A percentile compares a stretch with the other conserved stretches of the same genome.
phyloP scores from a whole-genome alignment of 1,140 invertebrate genomes.

The Drosophila subobscura region DNA sequence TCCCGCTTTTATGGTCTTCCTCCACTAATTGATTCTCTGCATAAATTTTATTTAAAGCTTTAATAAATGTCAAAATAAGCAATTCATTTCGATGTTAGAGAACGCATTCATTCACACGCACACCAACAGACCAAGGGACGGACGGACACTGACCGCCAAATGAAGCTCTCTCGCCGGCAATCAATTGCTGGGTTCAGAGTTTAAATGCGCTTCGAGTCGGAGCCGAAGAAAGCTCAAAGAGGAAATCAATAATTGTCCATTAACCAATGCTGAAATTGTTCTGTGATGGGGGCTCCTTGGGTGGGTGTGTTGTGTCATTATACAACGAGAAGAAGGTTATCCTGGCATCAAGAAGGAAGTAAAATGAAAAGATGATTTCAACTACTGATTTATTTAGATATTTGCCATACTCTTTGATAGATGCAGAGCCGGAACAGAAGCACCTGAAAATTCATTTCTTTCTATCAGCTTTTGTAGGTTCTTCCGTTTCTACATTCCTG shows the following conservation, averaged over 20 bases:
- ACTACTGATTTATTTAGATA: too few relatives aligned
- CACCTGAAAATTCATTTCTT: neutral
- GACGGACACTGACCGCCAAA: constrained; percentile 38
- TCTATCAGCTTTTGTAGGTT: neutral
- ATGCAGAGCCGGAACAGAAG: neutral
- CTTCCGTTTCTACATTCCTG: neutral
- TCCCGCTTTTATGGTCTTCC: constrained; percentile 29
- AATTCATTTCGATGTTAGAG: constrained; percentile 83
- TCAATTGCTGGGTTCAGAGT: constrained; percentile 80
- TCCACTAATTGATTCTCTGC: constrained; percentile 81
- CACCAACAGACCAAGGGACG: constrained; percentile 38
- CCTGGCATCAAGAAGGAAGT: neutral
- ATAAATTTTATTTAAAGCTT: constrained; percentile 83
- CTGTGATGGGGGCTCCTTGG: constrained; percentile 5
- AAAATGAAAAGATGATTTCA: neutral
- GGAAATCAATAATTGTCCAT: constrained; percentile 49
- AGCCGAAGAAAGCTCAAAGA: constrained; percentile 39
- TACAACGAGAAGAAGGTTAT: constrained; percentile 3
- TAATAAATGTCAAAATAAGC: constrained; percentile 83
- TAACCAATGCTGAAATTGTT: constrained; percentile 4
- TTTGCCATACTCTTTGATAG: too few relatives aligned
- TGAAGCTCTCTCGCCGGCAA: constrained; percentile 75
- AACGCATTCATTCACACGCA: constrained; percentile 45
- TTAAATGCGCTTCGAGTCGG: constrained; percentile 54
- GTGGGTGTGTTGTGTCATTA: constrained; percentile 15